Base-by-base conservation (phyloP, 2,113 vertebrate genomes). In the Spheniscus mendiculus region DNA sequence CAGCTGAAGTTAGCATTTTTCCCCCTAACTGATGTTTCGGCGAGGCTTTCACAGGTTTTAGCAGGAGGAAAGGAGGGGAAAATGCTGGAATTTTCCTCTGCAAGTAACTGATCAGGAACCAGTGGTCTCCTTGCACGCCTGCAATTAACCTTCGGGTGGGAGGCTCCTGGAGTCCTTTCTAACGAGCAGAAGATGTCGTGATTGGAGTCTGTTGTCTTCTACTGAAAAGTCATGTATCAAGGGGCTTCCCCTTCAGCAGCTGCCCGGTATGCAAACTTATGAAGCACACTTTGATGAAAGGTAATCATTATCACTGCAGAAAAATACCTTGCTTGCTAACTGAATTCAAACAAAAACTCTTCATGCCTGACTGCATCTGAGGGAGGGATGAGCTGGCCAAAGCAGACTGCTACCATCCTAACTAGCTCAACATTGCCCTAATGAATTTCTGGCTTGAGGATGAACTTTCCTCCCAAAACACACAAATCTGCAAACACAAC, bases 231-330 rank as follows among this genome's bases (percentile, higher is more conserved):
- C 44, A 29, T 3, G 4, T 21, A 62, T 81, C 19, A 55, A 83
- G 42, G 79, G 40, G 2, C 59, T 94, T 81, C 32, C 34, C 36
- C 81, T 90, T 59, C 65, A 76, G 47, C 67, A 78, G 44, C 23
- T 84, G 65, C 34, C 25, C 1, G 0, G 22, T 47, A 63, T 49
- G 21, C 44, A 82, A 66, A 58, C 12, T 71, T 89, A 11, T 25
- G 47, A 87, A 74, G 23, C 32, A 59, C 11, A 30, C 71, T 93
- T 93, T 94, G 83, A 81, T 71, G 50, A 30, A 85, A 83, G 27
- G n/a, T 44, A 71, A 74, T 67, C 0, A 34, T 78, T 85, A 50
- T 47, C 40, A 47, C 34, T 47, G 27, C 23, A 79, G 76, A 71
- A 89, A 89, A 79, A 84, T 21, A 69, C 12, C 47, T 38, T 0